Evolutionary conservation across 2,797 vertebrate genomes (phyloP), one percentile per base, ranked within the genome.

Genomic region (Halcyon badia): DNA sequence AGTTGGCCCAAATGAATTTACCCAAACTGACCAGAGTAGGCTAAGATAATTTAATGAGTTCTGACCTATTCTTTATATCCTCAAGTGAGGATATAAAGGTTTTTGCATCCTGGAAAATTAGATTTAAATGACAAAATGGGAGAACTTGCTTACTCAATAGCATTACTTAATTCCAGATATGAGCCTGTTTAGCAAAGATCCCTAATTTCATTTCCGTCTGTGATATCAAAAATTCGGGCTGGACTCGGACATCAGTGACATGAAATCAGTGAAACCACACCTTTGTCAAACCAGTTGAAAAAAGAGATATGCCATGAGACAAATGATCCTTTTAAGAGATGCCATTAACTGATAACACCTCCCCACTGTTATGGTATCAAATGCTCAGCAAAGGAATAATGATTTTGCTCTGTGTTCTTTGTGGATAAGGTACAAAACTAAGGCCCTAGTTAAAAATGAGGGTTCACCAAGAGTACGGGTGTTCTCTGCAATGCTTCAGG

Each of bases 231-330:
- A 77, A 72, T n/a, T 51, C 58, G 49, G 26, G 71, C 21, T 89
- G 76, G 57, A 82, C 33, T 49, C 14, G 8, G 48, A 46, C 15
- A 70, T 41, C 0, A 21, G 20, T 2, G 48, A 31, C 11, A 37
- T 5, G 41, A 75, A 73, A 80, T 48, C 51, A 56, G 37, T 17
- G 46, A 44, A 64, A 51, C 92, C 84, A 91, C 89, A 44, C 72
- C 94, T 91, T 54, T 81, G 87, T 41, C 49, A 71, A 94, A 94
- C 89, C 76, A 37, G 71, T 24, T 83, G 64, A 87, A 85, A 28
- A 20, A 77, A 35, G 56, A 70, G 57, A 42, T 13, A 33, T 0
- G 1, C 26, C 48, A 19, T 2, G 42, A 80, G 14, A 58, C 11
- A 82, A 73, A 77, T 10, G 15, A 22, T 72, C 18, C 10, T 76